Evolutionary conservation across 2,113 vertebrate genomes (phyloP).

Genomic region (Pseudolaguvia tuberculata): DNA sequence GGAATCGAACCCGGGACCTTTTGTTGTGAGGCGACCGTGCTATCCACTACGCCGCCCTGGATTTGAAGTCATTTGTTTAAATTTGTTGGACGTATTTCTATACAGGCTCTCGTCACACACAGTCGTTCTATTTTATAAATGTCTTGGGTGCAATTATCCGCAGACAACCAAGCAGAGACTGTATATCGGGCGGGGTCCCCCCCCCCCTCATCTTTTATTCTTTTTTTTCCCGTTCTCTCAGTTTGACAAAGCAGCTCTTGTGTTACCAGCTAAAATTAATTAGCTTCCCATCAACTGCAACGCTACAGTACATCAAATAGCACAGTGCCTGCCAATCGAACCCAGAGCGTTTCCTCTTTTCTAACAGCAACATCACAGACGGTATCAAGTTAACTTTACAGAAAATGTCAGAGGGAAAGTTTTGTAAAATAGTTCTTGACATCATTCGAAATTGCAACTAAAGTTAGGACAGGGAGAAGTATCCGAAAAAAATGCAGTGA

Average conservation of each 20-base stretch:
- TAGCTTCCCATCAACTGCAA: slow-evolving; percentile 27
- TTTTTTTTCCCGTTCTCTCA: neutral
- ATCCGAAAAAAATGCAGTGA: neutral
- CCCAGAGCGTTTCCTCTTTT: slow-evolving; percentile 51
- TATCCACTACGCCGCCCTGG: too few relatives aligned
- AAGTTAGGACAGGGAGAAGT: neutral
- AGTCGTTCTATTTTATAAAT: too few relatives aligned
- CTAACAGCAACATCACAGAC: slow-evolving; percentile 54
- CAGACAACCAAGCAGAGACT: too few relatives aligned
- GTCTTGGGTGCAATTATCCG: too few relatives aligned
- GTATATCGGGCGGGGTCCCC: too few relatives aligned
- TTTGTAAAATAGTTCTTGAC: neutral
- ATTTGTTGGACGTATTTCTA: too few relatives aligned
- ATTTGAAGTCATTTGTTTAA: too few relatives aligned
- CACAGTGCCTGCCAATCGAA: slow-evolving; percentile 20
- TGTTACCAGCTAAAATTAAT: slow-evolving; percentile 27
- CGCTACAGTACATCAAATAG: slow-evolving; percentile 3
- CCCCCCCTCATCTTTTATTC: too few relatives aligned
- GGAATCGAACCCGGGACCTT: too few relatives aligned
- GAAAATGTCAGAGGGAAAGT: neutral
- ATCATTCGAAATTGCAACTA: neutral
- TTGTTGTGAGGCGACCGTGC: too few relatives aligned
- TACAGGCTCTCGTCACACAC: too few relatives aligned
- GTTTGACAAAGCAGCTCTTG: slow-evolving; percentile 37
- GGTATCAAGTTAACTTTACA: slow-evolving; percentile 6